Base-by-base conservation (phyloP, 2,888 invertebrate genomes). In the Xestia ashworthii region DNA sequence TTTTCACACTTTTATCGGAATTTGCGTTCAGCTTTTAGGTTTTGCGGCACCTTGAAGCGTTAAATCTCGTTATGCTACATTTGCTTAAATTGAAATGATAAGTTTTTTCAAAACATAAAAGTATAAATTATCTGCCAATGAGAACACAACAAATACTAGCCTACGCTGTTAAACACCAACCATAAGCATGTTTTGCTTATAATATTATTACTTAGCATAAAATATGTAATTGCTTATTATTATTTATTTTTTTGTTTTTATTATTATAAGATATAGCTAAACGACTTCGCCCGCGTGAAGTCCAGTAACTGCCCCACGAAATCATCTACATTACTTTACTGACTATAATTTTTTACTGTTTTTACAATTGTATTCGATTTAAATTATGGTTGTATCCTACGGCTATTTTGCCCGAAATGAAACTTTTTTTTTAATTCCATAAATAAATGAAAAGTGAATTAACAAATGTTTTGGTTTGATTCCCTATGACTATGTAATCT, bases 1-100 rank as follows among this genome's bases (percentile, higher is more conserved):
- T 74, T 84, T 84, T 78, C 58, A 71, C 81, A 74, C 64, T 87
- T 67, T 86, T 83, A 70, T 86, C 73, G 48, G 50, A 50, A 72
- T 86, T 70, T 62, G 58, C 25, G 58, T 68, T 50, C 65, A 22
- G 78, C 38, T 80, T 80, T 83, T 65, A 38, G 58, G 48, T 19
- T 62, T 32, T 58, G 32, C 25, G 19, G 22, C 80, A 80, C 68
- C 69, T 65, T 53, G 50, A 53, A 25, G 19, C 22, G 14, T 25
- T 81, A 62, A 81, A 55, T 67, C 58, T 64, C 38, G 5, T 25
- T 22, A 16, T 38, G 25, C 25, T n/a, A 14, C 11, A 53, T 5
- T 38, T 44, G 9, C 8, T 46, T n/a, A n/a, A 11, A 38, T 38
- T 12, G 0, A 46, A 3, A 8, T 60, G 25, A 14, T 16, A 46